Evolutionary conservation across 1,140 invertebrate species (phyloP), one percentile per base, ranked within the genome.

Genomic region (Bactericera cockerelli): DNA sequence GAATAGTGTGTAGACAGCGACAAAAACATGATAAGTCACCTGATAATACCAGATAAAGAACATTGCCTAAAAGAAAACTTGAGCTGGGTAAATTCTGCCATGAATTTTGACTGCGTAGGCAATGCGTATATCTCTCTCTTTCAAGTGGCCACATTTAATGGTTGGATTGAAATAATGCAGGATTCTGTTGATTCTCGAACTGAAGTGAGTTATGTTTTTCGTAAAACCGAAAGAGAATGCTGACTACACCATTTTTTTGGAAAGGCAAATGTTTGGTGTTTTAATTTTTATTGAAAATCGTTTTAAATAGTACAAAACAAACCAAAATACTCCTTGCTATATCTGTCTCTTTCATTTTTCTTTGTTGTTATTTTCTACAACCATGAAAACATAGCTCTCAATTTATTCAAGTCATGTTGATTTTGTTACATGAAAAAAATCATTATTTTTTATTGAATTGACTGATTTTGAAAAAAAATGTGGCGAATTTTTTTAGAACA

Each of bases 161-260:
- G 42, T 49, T 49, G 42, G 42, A 49, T 49, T 19, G 42, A 49
- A 49, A 49, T 49, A 6, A 49, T 49, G 42, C 42, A 49, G 22
- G 42, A 49, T 22, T 49, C 42, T 19, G 42, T 49, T n/a, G 42
- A 49, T 49, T 49, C 42, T 6, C 42, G 42, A 19, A 49, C 42
- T 4, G 42, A 49, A 49, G 42, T 49, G 42, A 49, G 42, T 49
- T 22, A 6, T 19, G 42, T 49, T 49, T 31, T 31, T 31, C 13
- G 28, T n/a, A 31, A 31, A 31, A 13, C 13, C 28, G 13, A 31
- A 31, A 31, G 28, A 31, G 28, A 31, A 31, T 31, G 28, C 28
- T 6, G 28, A 31, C 28, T 31, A 31, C 28, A 31, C 28, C 28
- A 31, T 31, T 4, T 31, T 6, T 31, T 31, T n/a, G n/a, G 28